Evolutionary conservation across 2,888 invertebrate genomes (phyloP), one percentile per base, ranked within the genome.

Genomic region (Dioctria rufipes): DNA sequence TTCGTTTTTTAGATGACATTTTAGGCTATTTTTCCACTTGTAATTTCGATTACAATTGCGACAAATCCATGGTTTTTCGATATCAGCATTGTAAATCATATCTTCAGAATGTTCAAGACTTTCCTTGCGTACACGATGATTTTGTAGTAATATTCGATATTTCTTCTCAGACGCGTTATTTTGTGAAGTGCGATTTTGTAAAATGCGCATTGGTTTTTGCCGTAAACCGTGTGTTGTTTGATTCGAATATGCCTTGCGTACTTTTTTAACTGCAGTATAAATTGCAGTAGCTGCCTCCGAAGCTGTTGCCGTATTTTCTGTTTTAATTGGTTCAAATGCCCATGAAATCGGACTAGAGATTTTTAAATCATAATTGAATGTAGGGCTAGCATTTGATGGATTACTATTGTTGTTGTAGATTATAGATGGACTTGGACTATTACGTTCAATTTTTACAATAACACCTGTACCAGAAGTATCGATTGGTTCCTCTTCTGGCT

Each of bases 31-130:
- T 88, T 93, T 93, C 89, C 93, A 93, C 84, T 93, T 92, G 88
- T 95, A 95, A 85, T 92, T 92, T 87, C 94, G 92, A 86, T 93
- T 92, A 87, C 95, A 95, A 84, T 92, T 92, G 83, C 91, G 91
- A 87, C 94, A 93, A 84, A 92, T 90, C 89, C 89, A 89, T 5
- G 89, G 89, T 82, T 89, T 89, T 83, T 89, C 89, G 75, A 88
- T 88, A 78, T 88, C 87, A 11, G 88, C 87, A 84, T 88, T 89
- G 82, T 89, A 89, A 81, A 89, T 88, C 88, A 89, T 89, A 63
- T 89, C 89, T 11, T 88, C 88, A 9, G 89, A 88, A 80, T 89
- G 89, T 82, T 89, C 88, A 4, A 89, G 84, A 5, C 89, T 89
- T 66, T 89, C 88, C 81, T 89, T 89, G 60, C 89, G 88, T 84